Base-by-base conservation (phyloP, 2,113 vertebrate species). In the Engraulis encrasicolus region DNA sequence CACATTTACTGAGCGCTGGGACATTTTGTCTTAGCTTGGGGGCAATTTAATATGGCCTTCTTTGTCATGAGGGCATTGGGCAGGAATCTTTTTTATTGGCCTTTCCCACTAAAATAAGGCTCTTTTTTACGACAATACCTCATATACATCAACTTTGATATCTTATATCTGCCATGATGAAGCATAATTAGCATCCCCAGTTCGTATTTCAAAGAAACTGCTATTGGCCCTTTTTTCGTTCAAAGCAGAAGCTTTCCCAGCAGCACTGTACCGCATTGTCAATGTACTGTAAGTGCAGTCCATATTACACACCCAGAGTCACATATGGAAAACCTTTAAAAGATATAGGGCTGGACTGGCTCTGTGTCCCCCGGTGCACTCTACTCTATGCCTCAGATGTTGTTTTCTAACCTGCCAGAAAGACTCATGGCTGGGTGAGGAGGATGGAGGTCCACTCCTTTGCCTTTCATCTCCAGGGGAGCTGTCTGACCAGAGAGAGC, bases 371-470 rank as follows among this genome's bases (percentile, higher is more conserved):
- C 71, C 38, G 0, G 11, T 19, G n/a, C 31, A 6, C n/a, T n/a
- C n/a, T n/a, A 34, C 23, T 49, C 9, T 38, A 38, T 82, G 82
- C 6, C 74, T 78, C 38, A 78, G 80, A 58, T 27, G n/a, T 93
- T 93, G 92, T 94, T 94, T 92, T 92, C 86, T 83, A 94, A 93
- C 91, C 93, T 95, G 94, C 90, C 84, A 78, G 88, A n/a, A 23
- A 37, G 12, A 78, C 52, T 86, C 85, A 78, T n/a, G 15, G 38
- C 78, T 58, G 85, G 85, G 78, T 81, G 86, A 91, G 85, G 86
- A 91, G 85, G 58, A 48, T 48, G 38, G n/a, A 80, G 61, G 77
- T 31, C 54, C 85, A 88, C 87, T 89, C 84, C 86, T 84, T 31
- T 27, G 54, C 81, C 92, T 92, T 93, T 94, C 89, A 91, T 94